phyloP scores from a whole-genome alignment of 1,140 invertebrate genomes.

The Colletes gigas region DNA sequence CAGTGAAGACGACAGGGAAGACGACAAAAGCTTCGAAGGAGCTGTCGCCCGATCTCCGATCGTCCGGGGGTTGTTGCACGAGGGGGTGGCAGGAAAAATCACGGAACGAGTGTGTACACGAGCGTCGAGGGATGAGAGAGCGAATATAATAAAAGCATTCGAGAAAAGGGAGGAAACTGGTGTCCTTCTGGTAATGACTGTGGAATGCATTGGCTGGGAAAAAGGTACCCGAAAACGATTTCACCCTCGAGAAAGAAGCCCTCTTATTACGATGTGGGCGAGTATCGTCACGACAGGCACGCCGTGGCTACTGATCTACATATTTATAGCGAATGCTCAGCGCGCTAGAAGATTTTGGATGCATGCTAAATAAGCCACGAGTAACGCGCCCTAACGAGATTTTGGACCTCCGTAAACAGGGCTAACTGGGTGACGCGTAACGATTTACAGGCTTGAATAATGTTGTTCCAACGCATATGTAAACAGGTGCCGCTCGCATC shows the following conservation, averaged over 20 bases:
- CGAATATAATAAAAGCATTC: conserved; percentile 77
- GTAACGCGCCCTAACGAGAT: conserved; percentile 18
- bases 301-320: conserved; percentile 64
- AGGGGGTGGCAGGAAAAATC: conserved; percentile 37
- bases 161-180: conserved; percentile 38
- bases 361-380: conserved; percentile 68
- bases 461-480: background rate
- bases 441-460: background rate
- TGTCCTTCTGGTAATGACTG: conserved; percentile 15
- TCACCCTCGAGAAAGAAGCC: conserved; percentile 44
- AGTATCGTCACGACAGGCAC: conserved; percentile 36
- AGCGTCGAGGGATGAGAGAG: conserved; percentile 36
- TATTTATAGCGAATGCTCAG: conserved; percentile 73
- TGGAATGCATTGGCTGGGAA: conserved; percentile 28
- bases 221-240: conserved; percentile 46
- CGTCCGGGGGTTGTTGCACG: conserved; percentile 18
- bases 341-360: conserved; percentile 72
- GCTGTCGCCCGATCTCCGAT: conserved; percentile 26
- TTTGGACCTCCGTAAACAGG: background rate
- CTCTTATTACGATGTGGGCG: conserved; percentile 40
- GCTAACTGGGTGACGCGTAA: conserved; percentile 27
- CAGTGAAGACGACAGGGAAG: background rate
- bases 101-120: conserved; percentile 51
- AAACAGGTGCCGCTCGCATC: too few relatives aligned
- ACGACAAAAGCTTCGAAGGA: conserved; percentile 18